These are phyloP conservation scores for Brienomyrus longianalis DNA, from an alignment of 2,113 vertebrate species.

Conservation along the genomic window DNA sequence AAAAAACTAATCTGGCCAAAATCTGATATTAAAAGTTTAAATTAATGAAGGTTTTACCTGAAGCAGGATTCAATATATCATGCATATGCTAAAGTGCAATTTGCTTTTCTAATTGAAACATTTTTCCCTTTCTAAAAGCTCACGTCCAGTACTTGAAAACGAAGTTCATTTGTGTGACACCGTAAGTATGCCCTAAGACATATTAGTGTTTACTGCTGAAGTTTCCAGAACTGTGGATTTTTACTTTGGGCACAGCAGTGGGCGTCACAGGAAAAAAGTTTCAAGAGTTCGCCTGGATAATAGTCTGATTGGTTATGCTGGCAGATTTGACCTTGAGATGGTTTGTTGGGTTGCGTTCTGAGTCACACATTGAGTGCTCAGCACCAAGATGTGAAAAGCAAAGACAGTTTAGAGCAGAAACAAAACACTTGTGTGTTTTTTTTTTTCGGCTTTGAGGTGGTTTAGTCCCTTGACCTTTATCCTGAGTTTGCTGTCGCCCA, in stretches of 20 bases:
- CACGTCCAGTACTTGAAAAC: constrained; percentile 93
- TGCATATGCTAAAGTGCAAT: background rate
- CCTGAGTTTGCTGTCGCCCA: background rate
- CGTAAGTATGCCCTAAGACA: constrained; percentile 72
- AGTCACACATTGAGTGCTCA: background rate
- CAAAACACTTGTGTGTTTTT: background rate
- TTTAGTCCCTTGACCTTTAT: background rate
- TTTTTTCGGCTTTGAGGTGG: background rate
- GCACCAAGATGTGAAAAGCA: background rate
- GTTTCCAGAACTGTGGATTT: background rate
- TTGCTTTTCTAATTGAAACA: background rate
- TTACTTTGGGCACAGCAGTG: background rate
- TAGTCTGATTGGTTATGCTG: background rate
- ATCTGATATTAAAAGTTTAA: background rate
- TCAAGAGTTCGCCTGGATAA: background rate
- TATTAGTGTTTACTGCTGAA: background rate
- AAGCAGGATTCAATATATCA: background rate
- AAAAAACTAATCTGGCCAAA: background rate
- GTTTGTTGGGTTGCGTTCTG: background rate
- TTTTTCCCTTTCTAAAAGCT: constrained; percentile 51
- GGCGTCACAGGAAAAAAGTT: background rate
- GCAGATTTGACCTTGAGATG: background rate
- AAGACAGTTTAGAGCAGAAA: background rate
- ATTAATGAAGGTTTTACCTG: background rate
- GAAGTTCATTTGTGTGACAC: constrained; percentile 98